phyloP scores from a whole-genome alignment of 2,113 vertebrate genomes.

The Pseudois nayaur region DNA sequence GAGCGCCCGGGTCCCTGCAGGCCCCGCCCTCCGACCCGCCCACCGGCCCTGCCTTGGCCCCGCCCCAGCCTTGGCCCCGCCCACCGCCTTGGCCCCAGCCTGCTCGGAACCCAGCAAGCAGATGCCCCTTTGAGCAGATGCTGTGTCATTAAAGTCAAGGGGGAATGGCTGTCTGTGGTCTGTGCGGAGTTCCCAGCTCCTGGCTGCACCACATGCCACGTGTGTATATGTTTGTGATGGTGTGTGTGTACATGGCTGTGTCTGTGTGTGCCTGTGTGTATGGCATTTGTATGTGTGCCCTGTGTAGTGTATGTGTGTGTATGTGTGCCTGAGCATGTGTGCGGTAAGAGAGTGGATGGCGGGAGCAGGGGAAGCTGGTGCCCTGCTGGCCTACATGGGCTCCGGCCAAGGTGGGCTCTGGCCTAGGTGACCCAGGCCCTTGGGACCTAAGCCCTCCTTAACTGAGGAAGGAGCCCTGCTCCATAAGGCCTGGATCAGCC shows the following conservation, averaged over 20 bases:
- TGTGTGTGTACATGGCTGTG: too few relatives aligned
- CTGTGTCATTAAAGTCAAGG: background rate
- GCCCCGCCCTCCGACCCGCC: background rate
- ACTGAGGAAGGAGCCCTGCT: background rate
- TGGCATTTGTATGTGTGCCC: background rate
- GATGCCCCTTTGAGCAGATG: background rate
- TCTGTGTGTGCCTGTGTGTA: accelerated
- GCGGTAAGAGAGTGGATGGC: accelerated
- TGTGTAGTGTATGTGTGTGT: too few relatives aligned
- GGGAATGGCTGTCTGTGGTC: background rate
- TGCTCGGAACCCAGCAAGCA: background rate
- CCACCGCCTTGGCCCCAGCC: too few relatives aligned
- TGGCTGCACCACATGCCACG: background rate
- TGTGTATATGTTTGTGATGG: background rate
- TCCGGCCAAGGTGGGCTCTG: too few relatives aligned
- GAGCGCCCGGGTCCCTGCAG: background rate
- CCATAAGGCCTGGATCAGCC: background rate
- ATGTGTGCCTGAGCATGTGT: background rate
- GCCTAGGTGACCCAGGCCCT: background rate
- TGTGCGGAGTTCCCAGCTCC: background rate
- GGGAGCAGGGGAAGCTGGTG: background rate
- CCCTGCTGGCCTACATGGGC: background rate
- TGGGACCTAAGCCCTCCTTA: background rate
- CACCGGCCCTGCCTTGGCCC: background rate
- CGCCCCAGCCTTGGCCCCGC: background rate